Conservation (phyloP, 2,797 vertebrate genomes). For the Poliocrania exsul region DNA sequence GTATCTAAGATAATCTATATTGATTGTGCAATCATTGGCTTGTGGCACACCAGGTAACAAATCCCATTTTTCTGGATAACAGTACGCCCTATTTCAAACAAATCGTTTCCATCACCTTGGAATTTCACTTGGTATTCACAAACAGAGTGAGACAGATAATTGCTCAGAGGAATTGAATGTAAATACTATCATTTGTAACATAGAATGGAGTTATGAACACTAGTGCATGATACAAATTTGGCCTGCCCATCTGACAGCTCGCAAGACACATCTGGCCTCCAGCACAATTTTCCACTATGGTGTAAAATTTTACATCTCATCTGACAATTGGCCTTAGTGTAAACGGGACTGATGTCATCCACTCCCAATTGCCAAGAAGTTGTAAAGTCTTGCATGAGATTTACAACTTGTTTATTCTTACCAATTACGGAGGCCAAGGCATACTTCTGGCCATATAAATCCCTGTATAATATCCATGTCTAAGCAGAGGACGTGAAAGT, state of each 20-base stretch:
- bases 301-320: slow-evolving; percentile 1
- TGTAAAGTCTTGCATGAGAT: neutral
- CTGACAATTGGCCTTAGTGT: neutral
- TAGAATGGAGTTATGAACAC: neutral
- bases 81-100: neutral
- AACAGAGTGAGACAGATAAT: neutral
- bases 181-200: neutral
- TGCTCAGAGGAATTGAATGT: neutral
- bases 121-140: neutral
- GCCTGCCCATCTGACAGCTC: neutral
- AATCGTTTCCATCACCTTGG: fast-evolving
- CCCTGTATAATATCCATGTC: neutral
- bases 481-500: neutral
- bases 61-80: neutral
- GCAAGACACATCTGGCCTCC: slow-evolving; percentile 4
- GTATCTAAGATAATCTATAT: neutral
- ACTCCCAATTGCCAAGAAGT: neutral
- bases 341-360: slow-evolving; percentile 22
- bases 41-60: neutral
- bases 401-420: slow-evolving; percentile 29
- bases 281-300: neutral
- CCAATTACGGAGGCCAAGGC: neutral
- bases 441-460: neutral
- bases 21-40: neutral
- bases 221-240: neutral